Conservation (phyloP, 2,113 vertebrate genomes). For the Pluvialis apricaria region DNA sequence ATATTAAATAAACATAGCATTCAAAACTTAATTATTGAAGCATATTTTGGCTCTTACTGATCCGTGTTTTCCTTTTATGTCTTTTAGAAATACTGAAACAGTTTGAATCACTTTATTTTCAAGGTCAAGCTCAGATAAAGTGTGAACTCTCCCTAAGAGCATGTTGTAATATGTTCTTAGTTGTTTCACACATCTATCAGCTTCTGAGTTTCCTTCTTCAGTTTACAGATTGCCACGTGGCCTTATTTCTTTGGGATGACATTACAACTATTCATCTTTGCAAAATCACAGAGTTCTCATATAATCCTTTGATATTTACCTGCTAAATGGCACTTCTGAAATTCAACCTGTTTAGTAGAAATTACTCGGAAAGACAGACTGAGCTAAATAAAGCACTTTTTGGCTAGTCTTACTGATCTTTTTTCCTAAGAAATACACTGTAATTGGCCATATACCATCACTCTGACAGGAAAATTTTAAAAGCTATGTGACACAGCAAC, state of each 20-base stretch:
- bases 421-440: background rate
- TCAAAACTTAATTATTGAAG: background rate
- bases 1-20: background rate
- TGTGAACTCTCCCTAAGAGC: background rate
- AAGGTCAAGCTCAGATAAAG: slow-evolving; percentile 1
- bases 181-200: background rate
- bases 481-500: background rate
- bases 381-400: background rate
- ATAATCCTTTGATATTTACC: background rate
- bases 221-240: background rate
- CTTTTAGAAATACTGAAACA: background rate
- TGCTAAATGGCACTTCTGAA: background rate
- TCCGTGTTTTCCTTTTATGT: background rate
- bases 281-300: background rate
- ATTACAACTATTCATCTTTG: background rate
- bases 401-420: background rate
- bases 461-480: background rate
- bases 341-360: background rate
- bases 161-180: background rate
- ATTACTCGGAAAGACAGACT: background rate
- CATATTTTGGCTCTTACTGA: background rate
- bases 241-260: background rate
- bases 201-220: background rate
- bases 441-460: background rate
- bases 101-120: background rate